Percentiles rank a stretch among this genome's conserved stretches.
Evolutionary conservation across 2,888 invertebrate genomes (phyloP).

Genomic region (Eupithecia centaureata): DNA sequence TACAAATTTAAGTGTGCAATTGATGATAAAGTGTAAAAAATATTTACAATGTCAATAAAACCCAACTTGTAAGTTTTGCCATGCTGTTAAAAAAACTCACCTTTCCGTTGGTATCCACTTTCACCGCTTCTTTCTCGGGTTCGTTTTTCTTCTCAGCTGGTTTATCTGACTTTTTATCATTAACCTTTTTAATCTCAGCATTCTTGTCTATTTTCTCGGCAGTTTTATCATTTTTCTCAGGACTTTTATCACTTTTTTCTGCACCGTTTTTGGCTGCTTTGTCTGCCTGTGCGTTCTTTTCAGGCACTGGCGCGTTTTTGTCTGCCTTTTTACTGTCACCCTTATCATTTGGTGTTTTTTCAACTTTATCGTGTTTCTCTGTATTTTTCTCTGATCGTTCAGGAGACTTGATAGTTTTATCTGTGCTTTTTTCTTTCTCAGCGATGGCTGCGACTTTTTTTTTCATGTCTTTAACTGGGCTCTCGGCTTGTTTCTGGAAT

Average conservation of each 20-base stretch:
- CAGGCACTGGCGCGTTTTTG: slow-evolving; percentile 55
- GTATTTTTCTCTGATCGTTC: slow-evolving; percentile 45
- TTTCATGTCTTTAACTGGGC: slow-evolving; percentile 77
- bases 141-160: slow-evolving; percentile 42
- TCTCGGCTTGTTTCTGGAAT: slow-evolving; percentile 55
- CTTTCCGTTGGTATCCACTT: slow-evolving; percentile 63
- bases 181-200: slow-evolving; percentile 19
- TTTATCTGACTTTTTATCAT: slow-evolving; percentile 41
- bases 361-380: slow-evolving; percentile 42
- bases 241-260: slow-evolving; percentile 50
- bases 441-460: slow-evolving; percentile 77
- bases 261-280: slow-evolving; percentile 27
- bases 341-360: slow-evolving; percentile 49
- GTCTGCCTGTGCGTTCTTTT: slow-evolving; percentile 41
- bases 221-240: slow-evolving; percentile 47
- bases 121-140: slow-evolving; percentile 40
- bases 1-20: neutral
- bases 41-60: slow-evolving; percentile 2
- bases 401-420: slow-evolving; percentile 46
- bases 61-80: neutral
- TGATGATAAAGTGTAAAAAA: neutral
- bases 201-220: slow-evolving; percentile 44
- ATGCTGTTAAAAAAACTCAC: slow-evolving; percentile 46
- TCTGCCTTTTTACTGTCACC: slow-evolving; percentile 38
- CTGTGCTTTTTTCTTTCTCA: slow-evolving; percentile 69